Evolutionary conservation across 2,113 vertebrate species (phyloP).

Genomic region (Syrmaticus mikado): DNA sequence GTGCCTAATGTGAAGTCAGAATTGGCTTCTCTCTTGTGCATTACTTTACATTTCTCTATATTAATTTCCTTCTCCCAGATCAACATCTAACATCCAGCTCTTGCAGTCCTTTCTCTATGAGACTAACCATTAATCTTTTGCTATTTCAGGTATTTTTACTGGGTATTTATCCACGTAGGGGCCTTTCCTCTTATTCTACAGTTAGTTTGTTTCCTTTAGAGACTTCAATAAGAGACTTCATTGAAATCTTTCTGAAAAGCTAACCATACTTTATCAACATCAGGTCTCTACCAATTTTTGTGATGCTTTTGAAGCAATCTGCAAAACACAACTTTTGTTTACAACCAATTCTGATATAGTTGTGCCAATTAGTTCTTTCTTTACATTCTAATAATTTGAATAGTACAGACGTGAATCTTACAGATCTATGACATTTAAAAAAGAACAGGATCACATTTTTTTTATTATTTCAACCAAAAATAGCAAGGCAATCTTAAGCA

Average conservation of each 20-base stretch:
- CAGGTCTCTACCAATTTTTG: background rate
- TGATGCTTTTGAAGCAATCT: background rate
- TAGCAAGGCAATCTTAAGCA: background rate
- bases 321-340: background rate
- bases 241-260: background rate
- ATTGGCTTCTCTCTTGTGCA: background rate
- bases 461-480: background rate
- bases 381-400: background rate
- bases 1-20: background rate
- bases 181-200: background rate
- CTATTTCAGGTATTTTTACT: background rate
- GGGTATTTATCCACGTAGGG: background rate
- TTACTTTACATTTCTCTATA: background rate
- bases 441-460: background rate
- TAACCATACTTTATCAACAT: background rate
- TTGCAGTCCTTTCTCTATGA: background rate
- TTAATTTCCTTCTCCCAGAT: background rate
- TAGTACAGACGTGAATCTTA: background rate
- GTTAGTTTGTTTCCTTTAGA: background rate
- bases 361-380: background rate
- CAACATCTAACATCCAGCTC: background rate
- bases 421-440: background rate
- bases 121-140: background rate
- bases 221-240: background rate
- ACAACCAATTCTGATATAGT: background rate